A percentile compares a stretch with the other conserved stretches of the same genome.
Conservation (phyloP, 2,113 vertebrate genomes). For the Chionis minor region DNA sequence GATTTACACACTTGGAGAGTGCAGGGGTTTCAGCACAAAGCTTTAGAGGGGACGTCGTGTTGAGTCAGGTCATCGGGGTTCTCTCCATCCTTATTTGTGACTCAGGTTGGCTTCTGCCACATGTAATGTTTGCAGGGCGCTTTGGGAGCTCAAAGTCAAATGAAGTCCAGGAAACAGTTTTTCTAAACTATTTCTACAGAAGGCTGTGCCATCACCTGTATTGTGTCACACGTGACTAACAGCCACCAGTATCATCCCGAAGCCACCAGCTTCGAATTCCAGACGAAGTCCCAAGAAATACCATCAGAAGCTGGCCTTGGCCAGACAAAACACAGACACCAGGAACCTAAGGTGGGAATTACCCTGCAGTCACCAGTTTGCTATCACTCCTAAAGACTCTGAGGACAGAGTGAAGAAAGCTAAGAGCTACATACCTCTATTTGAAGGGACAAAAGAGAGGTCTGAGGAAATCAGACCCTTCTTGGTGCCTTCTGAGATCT, state of each 20-base stretch:
- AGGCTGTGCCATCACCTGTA: neutral
- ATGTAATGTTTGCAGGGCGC: neutral
- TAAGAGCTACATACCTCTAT: neutral
- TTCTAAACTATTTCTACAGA: neutral
- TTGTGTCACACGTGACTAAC: neutral
- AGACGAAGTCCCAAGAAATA: neutral
- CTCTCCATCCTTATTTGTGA: neutral
- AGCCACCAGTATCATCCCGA: neutral
- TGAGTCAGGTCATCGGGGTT: neutral
- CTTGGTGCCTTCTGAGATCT: neutral
- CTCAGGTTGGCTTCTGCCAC: neutral
- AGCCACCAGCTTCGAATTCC: neutral
- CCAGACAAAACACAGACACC: neutral
- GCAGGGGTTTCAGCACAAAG: neutral
- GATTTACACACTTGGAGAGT: neutral
- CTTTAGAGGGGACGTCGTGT: neutral
- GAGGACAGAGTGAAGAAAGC: neutral
- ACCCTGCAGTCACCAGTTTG: too few species aligned
- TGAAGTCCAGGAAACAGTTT: neutral
- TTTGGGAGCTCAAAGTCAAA: neutral
- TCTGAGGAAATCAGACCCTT: neutral
- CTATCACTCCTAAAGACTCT: neutral
- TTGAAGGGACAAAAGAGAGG: neutral
- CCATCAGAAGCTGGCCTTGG: neutral
- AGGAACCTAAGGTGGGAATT: neutral